phyloP scores from a whole-genome alignment of 2,797 vertebrate species.

The Cryptoprocta ferox region DNA sequence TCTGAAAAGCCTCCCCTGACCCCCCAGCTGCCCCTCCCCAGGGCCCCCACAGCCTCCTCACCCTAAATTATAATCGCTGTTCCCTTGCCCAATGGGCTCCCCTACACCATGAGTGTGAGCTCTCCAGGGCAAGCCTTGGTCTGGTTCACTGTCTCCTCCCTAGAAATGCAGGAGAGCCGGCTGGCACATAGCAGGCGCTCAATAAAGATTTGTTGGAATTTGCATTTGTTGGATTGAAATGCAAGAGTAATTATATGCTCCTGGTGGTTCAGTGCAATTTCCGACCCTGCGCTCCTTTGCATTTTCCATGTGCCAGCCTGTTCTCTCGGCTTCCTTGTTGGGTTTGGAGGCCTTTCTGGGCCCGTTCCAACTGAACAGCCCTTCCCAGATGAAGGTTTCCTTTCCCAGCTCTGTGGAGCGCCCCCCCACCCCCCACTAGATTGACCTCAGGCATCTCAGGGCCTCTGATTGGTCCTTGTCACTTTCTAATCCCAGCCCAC shows the following conservation, averaged over 20 bases:
- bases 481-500: not conserved
- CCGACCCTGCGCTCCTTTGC: not conserved
- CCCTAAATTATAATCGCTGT: rapidly evolving
- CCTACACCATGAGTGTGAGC: rapidly evolving
- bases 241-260: not conserved
- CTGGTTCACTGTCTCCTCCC: not conserved
- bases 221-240: not conserved
- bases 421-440: too few relatives aligned
- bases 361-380: not conserved
- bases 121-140: not conserved
- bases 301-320: not conserved
- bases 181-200: not conserved
- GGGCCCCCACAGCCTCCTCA: rapidly evolving
- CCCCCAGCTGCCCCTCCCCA: not conserved
- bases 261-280: not conserved
- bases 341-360: not conserved
- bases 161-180: not conserved
- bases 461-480: not conserved
- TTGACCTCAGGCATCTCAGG: not conserved
- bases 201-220: not conserved
- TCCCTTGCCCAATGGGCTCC: not conserved
- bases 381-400: conserved; percentile 6
- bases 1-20: not conserved
- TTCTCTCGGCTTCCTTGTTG: not conserved
- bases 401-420: not conserved